A percentile compares a stretch with the other conserved stretches of the same genome.
phyloP scores from a whole-genome alignment of 2,113 vertebrate species.

The Petrocephalus zakoni region DNA sequence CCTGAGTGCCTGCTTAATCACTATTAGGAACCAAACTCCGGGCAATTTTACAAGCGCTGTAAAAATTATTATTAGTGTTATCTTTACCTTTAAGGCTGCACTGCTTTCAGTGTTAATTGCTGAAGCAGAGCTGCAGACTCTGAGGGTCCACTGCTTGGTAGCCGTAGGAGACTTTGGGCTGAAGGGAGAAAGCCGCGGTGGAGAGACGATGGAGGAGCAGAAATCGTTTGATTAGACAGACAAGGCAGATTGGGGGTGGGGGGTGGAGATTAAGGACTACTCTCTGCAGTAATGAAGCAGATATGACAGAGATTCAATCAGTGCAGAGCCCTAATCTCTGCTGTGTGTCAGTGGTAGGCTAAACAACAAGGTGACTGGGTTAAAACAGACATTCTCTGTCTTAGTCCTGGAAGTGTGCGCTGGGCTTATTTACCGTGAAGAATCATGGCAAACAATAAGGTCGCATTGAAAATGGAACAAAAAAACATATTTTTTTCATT shows the following conservation, averaged over 20 bases:
- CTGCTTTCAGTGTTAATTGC: neutral
- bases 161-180: neutral
- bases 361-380: constrained; percentile 19
- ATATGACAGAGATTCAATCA: constrained; percentile 25
- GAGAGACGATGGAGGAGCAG: neutral
- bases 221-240: constrained; percentile 18
- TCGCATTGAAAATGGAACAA: neutral
- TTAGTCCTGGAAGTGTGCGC: neutral
- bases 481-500: neutral
- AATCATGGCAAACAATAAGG: neutral
- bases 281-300: constrained; percentile 19
- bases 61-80: neutral
- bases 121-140: neutral
- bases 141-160: neutral
- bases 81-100: neutral
- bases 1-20: constrained; percentile 24
- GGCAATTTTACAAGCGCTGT: constrained; percentile 7
- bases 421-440: neutral
- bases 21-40: constrained; percentile 17
- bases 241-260: neutral
- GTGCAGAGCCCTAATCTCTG: constrained; percentile 9
- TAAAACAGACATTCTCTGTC: neutral
- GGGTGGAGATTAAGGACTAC: constrained; percentile 13
- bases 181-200: neutral
- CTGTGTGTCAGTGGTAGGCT: constrained; percentile 1